Conservation (phyloP, 1,140 invertebrate species). For the Drosophila repletoides region DNA sequence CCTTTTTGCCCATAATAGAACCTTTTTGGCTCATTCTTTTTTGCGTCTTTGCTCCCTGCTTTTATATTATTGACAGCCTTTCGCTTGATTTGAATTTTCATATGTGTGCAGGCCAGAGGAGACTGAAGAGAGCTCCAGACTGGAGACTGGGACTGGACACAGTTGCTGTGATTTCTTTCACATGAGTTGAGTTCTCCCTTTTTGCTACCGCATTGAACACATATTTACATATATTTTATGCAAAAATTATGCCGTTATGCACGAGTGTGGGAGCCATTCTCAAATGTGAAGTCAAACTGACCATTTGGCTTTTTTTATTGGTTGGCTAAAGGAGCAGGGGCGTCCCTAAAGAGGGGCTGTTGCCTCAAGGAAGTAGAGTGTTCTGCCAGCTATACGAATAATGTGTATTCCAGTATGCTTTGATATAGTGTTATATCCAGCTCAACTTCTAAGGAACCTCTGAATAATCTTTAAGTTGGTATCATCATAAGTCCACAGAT, state of each 20-base stretch:
- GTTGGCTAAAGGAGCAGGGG: slow-evolving; percentile 56
- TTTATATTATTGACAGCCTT: slow-evolving; percentile 77
- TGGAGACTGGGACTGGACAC: too few species aligned
- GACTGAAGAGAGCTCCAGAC: too few species aligned
- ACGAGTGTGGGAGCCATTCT: slow-evolving; percentile 62
- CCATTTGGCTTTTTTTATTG: slow-evolving; percentile 80
- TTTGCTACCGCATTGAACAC: slow-evolving; percentile 51
- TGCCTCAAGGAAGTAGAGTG: not conserved
- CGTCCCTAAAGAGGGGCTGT: not conserved
- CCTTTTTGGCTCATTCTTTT: slow-evolving; percentile 19
- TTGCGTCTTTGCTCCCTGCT: slow-evolving; percentile 39
- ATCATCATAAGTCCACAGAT: too few species aligned
- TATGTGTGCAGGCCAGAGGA: too few species aligned
- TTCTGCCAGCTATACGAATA: too few species aligned
- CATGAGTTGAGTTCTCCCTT: slow-evolving; percentile 31
- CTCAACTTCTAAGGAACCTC: too few species aligned
- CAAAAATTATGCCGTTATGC: slow-evolving; percentile 82
- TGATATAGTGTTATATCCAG: too few species aligned
- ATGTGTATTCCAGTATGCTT: too few species aligned
- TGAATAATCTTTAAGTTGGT: too few species aligned
- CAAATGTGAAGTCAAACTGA: slow-evolving; percentile 71
- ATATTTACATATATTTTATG: slow-evolving; percentile 82
- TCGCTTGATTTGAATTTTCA: slow-evolving; percentile 78
- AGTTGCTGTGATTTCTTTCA: slow-evolving; percentile 79
- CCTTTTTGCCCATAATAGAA: slow-evolving; percentile 28